Percentiles rank a stretch among this genome's conserved stretches.
Conservation (phyloP, 2,797 vertebrate genomes). For the Pterois miles region DNA sequence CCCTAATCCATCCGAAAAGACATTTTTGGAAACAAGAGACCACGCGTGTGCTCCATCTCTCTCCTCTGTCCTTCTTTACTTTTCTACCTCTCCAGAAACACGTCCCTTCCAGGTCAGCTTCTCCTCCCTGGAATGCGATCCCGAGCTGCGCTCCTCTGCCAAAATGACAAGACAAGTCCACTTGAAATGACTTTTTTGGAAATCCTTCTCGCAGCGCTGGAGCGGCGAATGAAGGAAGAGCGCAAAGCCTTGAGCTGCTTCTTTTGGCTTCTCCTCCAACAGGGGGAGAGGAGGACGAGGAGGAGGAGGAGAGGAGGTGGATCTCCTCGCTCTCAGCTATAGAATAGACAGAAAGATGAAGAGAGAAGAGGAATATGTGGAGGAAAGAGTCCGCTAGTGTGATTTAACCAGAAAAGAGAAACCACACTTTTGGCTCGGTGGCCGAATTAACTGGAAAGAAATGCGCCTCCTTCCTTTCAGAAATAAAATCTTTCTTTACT, state of each 20-base stretch:
- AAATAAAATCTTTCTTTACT: conserved; percentile 23
- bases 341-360: neutral
- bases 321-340: neutral
- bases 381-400: conserved; percentile 14
- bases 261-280: conserved; percentile 32
- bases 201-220: conserved; percentile 19
- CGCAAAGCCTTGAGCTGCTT: conserved; percentile 24
- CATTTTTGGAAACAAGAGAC: neutral
- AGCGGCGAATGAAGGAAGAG: neutral
- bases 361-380: neutral
- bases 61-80: conserved; percentile 8
- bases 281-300: neutral
- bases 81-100: conserved; percentile 5
- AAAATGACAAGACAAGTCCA: conserved; percentile 28
- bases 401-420: conserved; percentile 8
- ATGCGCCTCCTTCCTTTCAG: neutral
- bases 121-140: neutral
- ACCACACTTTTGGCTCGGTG: conserved; percentile 26
- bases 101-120: conserved; percentile 12
- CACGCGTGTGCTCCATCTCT: conserved; percentile 7
- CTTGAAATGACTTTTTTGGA: conserved; percentile 38
- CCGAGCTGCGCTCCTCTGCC: neutral
- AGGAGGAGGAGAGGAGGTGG: neutral
- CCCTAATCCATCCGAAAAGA: conserved; percentile 1
- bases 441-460: conserved; percentile 10